These are phyloP conservation scores for Folsomia candida DNA, from an alignment of 2,888 invertebrate species.

Conservation along the genomic window DNA sequence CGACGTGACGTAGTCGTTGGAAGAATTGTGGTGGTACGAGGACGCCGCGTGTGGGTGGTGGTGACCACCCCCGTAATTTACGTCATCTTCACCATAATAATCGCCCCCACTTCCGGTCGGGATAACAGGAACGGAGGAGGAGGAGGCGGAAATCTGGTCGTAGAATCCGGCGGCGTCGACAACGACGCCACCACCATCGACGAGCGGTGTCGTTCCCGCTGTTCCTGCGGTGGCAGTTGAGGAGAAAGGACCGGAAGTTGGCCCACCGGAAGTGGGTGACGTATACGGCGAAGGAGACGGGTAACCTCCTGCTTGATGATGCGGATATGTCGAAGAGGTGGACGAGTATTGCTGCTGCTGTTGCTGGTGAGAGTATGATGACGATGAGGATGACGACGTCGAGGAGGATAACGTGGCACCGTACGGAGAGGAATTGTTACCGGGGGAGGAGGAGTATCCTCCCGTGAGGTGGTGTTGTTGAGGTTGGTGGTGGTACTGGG, in stretches of 20 bases:
- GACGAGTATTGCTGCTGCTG: background rate
- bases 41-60: background rate
- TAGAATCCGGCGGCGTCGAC: background rate
- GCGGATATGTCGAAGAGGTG: background rate
- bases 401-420: background rate
- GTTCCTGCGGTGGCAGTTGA: no score
- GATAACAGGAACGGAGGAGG: no score
- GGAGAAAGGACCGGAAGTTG: background rate
- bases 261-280: background rate
- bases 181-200: background rate
- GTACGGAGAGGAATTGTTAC: background rate
- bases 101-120: background rate
- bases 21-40: background rate
- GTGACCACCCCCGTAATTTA: background rate
- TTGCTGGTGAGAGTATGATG: background rate
- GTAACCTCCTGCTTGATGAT: no score
- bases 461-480: no score
- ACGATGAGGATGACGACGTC: background rate
- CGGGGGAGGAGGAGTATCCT: background rate
- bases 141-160: background rate
- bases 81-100: constrained; percentile 5
- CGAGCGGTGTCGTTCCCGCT: background rate
- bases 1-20: no score
- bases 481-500: background rate
- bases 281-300: background rate